Conservation (phyloP, 2,113 vertebrate genomes). For the Carettochelys insculpta region DNA sequence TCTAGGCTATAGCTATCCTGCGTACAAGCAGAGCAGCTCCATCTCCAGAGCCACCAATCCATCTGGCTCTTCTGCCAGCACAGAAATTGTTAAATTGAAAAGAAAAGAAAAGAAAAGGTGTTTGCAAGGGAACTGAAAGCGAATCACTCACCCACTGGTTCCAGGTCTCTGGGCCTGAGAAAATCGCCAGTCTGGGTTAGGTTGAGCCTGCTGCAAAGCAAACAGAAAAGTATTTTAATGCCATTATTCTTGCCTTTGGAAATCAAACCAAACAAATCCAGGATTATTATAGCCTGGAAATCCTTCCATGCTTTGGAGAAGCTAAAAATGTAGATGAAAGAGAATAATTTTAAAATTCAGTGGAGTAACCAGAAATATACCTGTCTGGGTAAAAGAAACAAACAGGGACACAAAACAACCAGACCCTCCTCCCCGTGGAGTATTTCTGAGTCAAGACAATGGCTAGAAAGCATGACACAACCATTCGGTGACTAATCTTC, state of each 20-base stretch:
- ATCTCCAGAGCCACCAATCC: not conserved
- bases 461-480: constrained; percentile 48
- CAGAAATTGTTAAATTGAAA: not conserved
- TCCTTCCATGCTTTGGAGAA: not conserved
- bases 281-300: not conserved
- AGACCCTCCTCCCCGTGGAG: not conserved
- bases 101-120: not conserved
- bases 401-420: constrained; percentile 4
- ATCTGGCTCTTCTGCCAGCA: not conserved
- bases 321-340: not conserved
- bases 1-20: not conserved
- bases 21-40: not conserved
- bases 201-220: constrained; percentile 93
- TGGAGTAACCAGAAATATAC: not conserved
- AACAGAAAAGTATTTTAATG: constrained; percentile 74
- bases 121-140: constrained; percentile 11
- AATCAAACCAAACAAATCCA: not conserved
- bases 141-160: constrained; percentile 92
- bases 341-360: not conserved
- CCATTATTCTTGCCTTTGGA: constrained; percentile 14
- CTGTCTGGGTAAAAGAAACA: constrained; percentile 39
- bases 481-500: constrained; percentile 47
- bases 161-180: constrained; percentile 97
- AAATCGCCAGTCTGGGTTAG: constrained; percentile 97
- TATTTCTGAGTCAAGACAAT: constrained; percentile 41